Evolutionary conservation across 2,797 vertebrate species (phyloP).

Genomic region (Echiichthys vipera): DNA sequence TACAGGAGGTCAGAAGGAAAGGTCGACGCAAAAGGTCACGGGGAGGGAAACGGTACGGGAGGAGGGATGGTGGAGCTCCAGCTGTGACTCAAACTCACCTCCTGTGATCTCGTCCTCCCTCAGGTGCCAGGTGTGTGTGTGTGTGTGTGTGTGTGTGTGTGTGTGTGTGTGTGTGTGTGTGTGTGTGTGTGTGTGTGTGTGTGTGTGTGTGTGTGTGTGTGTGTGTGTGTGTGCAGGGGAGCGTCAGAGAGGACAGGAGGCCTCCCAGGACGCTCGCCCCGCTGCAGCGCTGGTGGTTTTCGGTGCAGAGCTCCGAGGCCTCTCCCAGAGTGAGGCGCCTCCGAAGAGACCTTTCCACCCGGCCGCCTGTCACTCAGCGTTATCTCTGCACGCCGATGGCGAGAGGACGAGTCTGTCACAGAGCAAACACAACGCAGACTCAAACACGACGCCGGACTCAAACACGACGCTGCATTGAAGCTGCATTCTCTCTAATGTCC

Average conservation of each 20-base stretch:
- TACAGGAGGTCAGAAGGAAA: slow-evolving; percentile 59
- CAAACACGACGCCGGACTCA: no score
- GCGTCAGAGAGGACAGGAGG: slow-evolving; percentile 16
- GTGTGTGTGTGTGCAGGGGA: slow-evolving; percentile 14
- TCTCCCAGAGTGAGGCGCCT: slow-evolving; percentile 60
- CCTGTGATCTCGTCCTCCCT: slow-evolving; percentile 50
- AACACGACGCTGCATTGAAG: no score
- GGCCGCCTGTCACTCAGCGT: slow-evolving; percentile 63
- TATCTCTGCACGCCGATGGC: slow-evolving; percentile 37
- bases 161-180: slow-evolving; percentile 11
- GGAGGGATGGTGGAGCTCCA: slow-evolving; percentile 46
- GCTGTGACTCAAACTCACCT: slow-evolving; percentile 64
- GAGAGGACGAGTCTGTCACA: slow-evolving; percentile 25
- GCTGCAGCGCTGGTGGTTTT: slow-evolving; percentile 33
- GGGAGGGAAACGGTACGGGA: slow-evolving; percentile 23
- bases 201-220: slow-evolving; percentile 16
- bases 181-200: slow-evolving; percentile 19
- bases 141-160: slow-evolving; percentile 15
- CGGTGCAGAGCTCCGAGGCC: slow-evolving; percentile 49
- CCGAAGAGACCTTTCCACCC: slow-evolving; percentile 59
- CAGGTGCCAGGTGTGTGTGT: slow-evolving; percentile 25
- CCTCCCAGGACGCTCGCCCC: slow-evolving; percentile 61
- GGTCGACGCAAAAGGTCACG: slow-evolving; percentile 49
- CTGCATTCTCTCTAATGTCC: no score
- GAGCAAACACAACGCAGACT: not conserved